Evolutionary conservation across 2,888 invertebrate genomes (phyloP).

Genomic region (Eristalinus aeneus): DNA sequence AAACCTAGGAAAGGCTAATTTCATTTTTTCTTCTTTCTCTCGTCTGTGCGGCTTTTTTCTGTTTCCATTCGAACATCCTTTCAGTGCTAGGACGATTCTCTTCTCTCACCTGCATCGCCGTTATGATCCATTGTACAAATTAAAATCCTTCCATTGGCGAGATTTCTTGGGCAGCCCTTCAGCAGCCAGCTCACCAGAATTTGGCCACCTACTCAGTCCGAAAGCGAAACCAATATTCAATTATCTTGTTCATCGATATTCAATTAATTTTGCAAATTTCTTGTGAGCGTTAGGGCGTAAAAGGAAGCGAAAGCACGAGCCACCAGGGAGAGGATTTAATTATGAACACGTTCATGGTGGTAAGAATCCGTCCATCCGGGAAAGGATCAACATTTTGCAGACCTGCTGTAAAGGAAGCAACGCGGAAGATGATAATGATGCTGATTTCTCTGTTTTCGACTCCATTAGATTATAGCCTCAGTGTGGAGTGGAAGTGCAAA

Average conservation of each 20-base stretch:
- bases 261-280: slow-evolving; percentile 70
- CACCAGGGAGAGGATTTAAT: slow-evolving; percentile 50
- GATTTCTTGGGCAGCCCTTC: slow-evolving; percentile 3
- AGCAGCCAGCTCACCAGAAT: background rate
- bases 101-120: slow-evolving; percentile 51
- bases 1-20: slow-evolving; percentile 60
- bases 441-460: slow-evolving; percentile 58
- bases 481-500: slow-evolving; percentile 4
- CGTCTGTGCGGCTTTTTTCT: background rate
- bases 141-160: slow-evolving; percentile 29
- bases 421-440: slow-evolving; percentile 50
- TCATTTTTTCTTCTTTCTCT: slow-evolving; percentile 27
- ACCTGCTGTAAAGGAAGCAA: slow-evolving; percentile 13
- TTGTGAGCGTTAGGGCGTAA: slow-evolving; percentile 58
- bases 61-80: background rate
- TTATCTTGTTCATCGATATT: slow-evolving; percentile 70
- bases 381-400: slow-evolving; percentile 51
- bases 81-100: slow-evolving; percentile 6
- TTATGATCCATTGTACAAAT: slow-evolving; percentile 50
- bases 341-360: slow-evolving; percentile 54
- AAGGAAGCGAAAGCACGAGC: slow-evolving; percentile 23
- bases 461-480: slow-evolving; percentile 50
- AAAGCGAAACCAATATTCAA: slow-evolving; percentile 69
- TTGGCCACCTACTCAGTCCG: slow-evolving; percentile 44
- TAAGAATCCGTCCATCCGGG: slow-evolving; percentile 41